Conservation (phyloP, 1,140 invertebrate genomes). For the Radopholus similis region DNA sequence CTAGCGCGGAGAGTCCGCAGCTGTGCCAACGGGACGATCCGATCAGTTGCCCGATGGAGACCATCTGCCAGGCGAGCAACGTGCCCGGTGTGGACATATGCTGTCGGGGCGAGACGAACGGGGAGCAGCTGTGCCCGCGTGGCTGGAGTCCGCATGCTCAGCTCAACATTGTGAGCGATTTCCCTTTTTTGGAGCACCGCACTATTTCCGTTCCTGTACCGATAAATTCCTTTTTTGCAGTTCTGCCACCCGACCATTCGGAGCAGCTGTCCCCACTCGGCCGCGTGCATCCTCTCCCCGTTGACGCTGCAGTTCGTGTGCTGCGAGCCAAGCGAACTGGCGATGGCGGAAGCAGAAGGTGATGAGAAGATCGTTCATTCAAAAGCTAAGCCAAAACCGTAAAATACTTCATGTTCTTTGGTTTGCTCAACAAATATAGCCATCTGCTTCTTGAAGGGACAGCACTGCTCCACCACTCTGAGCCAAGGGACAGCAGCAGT, state of each 20-base stretch:
- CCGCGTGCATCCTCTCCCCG: conserved; percentile 22
- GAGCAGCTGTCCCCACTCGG: conserved; percentile 7
- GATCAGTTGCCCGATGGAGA: conserved; percentile 25
- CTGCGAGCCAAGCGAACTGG: neutral
- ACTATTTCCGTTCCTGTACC: neutral
- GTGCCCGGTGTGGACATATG: conserved; percentile 44
- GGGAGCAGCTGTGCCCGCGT: conserved; percentile 22
- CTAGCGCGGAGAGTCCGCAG: conserved; percentile 39
- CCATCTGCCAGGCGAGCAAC: conserved; percentile 27
- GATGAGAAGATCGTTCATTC: neutral
- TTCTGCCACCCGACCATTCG: conserved; percentile 25
- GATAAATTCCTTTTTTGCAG: conserved; percentile 4
- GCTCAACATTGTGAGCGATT: conserved; percentile 24
- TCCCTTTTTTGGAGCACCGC: neutral
- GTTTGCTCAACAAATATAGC: neutral
- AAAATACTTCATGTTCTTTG: neutral
- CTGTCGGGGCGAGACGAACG: conserved; percentile 10
- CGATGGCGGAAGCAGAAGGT: neutral
- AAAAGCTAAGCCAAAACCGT: neutral
- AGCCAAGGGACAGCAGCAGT: neutral
- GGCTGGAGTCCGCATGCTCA: conserved; percentile 23
- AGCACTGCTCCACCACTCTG: neutral
- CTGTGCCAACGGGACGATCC: conserved; percentile 38
- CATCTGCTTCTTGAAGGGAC: neutral
- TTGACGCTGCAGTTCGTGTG: conserved; percentile 22